Evolutionary conservation across 1,140 invertebrate species (phyloP).

Genomic region (Aphelinus atriplicis): DNA sequence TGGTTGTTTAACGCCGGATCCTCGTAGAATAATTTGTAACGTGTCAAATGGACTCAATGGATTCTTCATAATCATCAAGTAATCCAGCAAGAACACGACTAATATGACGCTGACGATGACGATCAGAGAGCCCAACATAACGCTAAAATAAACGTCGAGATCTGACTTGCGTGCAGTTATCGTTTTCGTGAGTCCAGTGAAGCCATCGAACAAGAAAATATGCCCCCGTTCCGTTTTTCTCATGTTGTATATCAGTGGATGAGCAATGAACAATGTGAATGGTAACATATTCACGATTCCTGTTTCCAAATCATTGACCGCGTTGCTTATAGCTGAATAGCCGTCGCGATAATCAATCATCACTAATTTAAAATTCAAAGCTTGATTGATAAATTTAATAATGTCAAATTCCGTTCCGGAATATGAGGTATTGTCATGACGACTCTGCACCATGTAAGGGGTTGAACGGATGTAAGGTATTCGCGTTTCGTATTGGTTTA

Average conservation of each 20-base stretch:
- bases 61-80: no score
- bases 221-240: background rate
- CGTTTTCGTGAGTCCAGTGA: background rate
- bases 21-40: background rate
- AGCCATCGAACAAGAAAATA: background rate
- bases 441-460: slow-evolving; percentile 4
- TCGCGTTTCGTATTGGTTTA: background rate
- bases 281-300: slow-evolving; percentile 2
- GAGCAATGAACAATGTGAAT: background rate
- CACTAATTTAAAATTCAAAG: slow-evolving; percentile 1
- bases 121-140: background rate
- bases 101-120: background rate
- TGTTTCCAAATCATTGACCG: background rate
- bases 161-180: no score
- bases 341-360: background rate
- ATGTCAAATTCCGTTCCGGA: background rate
- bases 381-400: background rate
- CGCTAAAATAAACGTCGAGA: background rate
- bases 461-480: background rate
- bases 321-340: background rate
- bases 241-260: background rate
- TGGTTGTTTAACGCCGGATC: background rate
- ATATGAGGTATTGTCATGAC: background rate
- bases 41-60: no score
- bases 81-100: background rate